Evolutionary conservation across 2,113 vertebrate genomes (phyloP), one percentile per base, ranked within the genome.

Genomic region (Mesembrinibis cayennensis): DNA sequence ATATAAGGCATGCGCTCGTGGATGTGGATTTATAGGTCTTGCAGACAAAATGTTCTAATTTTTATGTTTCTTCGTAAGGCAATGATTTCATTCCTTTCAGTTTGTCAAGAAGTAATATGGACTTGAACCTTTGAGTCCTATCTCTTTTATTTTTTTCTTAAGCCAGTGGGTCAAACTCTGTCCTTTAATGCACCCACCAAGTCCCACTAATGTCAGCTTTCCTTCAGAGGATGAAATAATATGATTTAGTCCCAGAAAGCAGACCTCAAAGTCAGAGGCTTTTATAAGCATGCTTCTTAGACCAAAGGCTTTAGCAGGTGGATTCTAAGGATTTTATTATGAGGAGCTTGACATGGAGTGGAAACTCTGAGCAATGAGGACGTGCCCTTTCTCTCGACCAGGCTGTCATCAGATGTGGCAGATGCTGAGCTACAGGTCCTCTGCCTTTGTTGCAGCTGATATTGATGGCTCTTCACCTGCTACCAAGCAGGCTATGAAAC

Each of bases 271-370:
- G 93, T 83, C 90, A 96, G 70, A 92, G 69, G 44, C 23, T 90
- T 93, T 90, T 92, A 94, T 95, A 96, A 90, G 95, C 77, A 92
- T 84, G 72, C 72, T 90, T 71, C 94, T 97, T 91, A 96, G 72
- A 84, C 89, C 76, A 82, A 92, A 81, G 56, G 44, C 81, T 91
- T 95, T 87, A 95, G 80, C 69, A 90, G 69, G 80, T 95, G 73
- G 72, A 95, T 95, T 96, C 89, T 84, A 92, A 95, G 63, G 86
- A 81, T 93, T 91, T 95, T 95, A 78, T 87, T 92, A 84, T 53
- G 83, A 96, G 72, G 70, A 94, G 84, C 73, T 82, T 95, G 93
- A 94, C 81, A 87, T 45, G 56, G 73, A 85, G 47, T 79, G 49
- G 76, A 89, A 93, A 91, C 56, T 87, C 72, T 91, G 89, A 94